phyloP scores from a whole-genome alignment of 2,113 vertebrate genomes.

The Pipra filicauda region DNA sequence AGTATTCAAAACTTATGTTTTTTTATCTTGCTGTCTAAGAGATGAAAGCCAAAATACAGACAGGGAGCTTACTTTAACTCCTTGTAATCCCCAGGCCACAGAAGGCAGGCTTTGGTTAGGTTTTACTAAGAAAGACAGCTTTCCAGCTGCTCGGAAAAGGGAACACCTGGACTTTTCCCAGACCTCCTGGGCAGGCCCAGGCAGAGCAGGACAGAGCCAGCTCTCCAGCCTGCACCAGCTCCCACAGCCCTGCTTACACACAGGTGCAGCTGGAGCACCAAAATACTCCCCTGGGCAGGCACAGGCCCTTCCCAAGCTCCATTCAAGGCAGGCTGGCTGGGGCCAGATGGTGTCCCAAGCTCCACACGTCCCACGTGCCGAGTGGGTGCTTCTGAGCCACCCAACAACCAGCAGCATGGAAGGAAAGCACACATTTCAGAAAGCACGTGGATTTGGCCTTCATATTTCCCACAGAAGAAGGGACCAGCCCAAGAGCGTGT shows the following conservation, averaged over 20 bases:
- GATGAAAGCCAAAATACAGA: not conserved
- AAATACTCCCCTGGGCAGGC: not conserved
- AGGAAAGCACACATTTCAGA: not conserved
- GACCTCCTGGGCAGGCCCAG: not conserved
- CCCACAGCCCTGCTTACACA: fast-evolving
- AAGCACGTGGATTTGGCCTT: not conserved
- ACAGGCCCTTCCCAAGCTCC: not conserved
- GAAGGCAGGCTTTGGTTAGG: not conserved
- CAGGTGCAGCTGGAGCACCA: not conserved
- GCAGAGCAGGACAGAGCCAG: not conserved
- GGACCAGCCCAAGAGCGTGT: fast-evolving
- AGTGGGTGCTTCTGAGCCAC: not conserved
- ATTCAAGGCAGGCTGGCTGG: not conserved
- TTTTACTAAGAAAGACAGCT: not conserved
- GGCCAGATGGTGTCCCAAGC: not conserved
- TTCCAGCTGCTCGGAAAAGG: not conserved
- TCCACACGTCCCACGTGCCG: not conserved
- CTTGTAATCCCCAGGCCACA: not conserved
- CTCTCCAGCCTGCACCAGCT: not conserved
- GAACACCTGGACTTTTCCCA: not conserved
- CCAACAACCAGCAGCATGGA: not conserved
- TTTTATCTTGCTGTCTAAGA: not conserved
- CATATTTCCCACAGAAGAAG: not conserved
- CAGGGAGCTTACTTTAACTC: not conserved
- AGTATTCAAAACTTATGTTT: not conserved